Percentiles rank a stretch among this genome's conserved stretches.
Conservation (phyloP, 2,113 vertebrate genomes). For the Scatophagus argus region DNA sequence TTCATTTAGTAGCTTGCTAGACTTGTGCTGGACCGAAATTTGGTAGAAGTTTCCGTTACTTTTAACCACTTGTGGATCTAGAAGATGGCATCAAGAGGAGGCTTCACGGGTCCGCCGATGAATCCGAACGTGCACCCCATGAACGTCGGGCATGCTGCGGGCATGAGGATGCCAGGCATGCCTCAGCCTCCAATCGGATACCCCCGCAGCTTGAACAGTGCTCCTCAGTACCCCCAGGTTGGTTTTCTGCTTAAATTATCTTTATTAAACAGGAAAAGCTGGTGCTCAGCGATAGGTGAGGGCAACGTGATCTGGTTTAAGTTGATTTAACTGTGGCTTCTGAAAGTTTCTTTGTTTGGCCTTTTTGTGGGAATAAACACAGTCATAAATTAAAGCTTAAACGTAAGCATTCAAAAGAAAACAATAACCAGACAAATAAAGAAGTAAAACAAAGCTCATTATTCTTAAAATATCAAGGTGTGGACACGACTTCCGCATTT, state of each 20-base stretch:
- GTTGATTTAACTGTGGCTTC: not conserved
- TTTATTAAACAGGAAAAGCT: not conserved
- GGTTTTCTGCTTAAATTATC: not conserved
- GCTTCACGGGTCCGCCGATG: constrained; percentile 76
- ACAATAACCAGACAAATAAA: not conserved
- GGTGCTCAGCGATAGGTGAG: not conserved
- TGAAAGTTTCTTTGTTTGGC: not conserved
- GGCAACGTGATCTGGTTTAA: not conserved
- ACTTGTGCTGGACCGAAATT: not conserved
- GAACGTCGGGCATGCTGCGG: constrained; percentile 71
- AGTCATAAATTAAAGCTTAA: not conserved
- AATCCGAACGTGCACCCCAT: constrained; percentile 76
- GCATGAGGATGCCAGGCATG: constrained; percentile 80
- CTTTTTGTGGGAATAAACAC: not conserved
- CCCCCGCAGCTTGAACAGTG: constrained; percentile 74
- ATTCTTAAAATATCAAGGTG: constrained; percentile 3
- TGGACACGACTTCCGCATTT: constrained; percentile 76
- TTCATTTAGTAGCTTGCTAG: not conserved
- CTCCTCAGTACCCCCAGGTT: constrained; percentile 82
- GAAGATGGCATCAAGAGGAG: constrained; percentile 79
- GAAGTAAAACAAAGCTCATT: not conserved
- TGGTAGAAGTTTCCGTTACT: constrained; percentile 29
- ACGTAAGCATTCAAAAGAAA: not conserved
- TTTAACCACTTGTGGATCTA: constrained; percentile 63
- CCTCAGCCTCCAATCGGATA: constrained; percentile 75